Base-by-base conservation (phyloP, 2,113 vertebrate species). In the Cromileptes altivelis region DNA sequence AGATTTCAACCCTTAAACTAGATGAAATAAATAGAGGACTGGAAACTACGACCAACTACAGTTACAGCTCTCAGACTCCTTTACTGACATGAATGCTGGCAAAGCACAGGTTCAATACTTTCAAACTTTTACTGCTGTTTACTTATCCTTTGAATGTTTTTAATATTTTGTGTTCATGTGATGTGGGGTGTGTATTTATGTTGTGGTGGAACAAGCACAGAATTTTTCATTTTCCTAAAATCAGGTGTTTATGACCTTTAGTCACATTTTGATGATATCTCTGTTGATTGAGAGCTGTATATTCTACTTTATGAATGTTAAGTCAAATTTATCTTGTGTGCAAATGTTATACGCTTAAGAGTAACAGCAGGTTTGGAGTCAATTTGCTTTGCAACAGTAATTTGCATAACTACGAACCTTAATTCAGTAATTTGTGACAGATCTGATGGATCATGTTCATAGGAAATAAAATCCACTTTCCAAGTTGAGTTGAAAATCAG, bases 271-370 rank as follows among this genome's bases (percentile, higher is more conserved):
- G 2, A 69, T 76, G 11, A 45, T 45, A 60, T 70, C 70, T 82
- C 83, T 79, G 15, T 70, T 63, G 62, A 70, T 49, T 45, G 13
- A 75, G 17, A 89, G 53, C 25, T 82, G 73, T 78, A 70, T 81
- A 85, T 84, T 84, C 40, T 80, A 82, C 62, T 78, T 57, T n/a
- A 4, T 84, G 76, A 87, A 88, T 89, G 87, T 88, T 61, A 53
- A 47, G 25, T 78, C 18, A 5, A 45, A 75, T 70, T 70, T 74
- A 56, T 60, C 33, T 70, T 45, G 53, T 42, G 30, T 55, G 7
- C 72, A 73, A 72, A 68, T 79, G 7, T 71, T 85, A 14, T n/a
- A 63, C 40, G 75, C 49, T 84, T 63, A 23, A 80, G 27, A 62
- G 37, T 21, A 23, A 70, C 15, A 52, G 47, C 60, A 74, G 75